Conservation (phyloP, 2,113 vertebrate species). For the Ailurus styani region DNA sequence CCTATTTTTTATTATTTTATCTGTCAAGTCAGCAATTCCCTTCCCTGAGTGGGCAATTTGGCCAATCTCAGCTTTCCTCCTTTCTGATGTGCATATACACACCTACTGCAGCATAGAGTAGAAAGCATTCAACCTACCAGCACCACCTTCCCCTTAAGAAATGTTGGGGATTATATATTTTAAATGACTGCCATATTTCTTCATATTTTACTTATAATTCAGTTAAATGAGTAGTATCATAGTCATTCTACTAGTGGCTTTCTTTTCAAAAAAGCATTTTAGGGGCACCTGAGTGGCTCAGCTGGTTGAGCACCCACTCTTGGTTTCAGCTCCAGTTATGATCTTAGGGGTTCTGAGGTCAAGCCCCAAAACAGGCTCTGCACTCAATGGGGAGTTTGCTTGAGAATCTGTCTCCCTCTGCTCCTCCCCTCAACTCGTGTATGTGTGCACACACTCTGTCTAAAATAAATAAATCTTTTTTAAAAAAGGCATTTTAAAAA, state of each 20-base stretch:
- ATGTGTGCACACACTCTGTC: neutral
- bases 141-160: neutral
- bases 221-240: neutral
- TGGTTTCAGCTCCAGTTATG: neutral
- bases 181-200: neutral
- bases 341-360: neutral
- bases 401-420: neutral
- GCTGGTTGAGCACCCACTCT: neutral
- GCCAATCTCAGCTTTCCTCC: neutral
- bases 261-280: neutral
- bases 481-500: neutral
- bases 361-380: neutral
- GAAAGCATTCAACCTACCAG: neutral
- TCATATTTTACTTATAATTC: neutral
- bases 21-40: neutral
- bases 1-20: neutral
- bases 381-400: neutral
- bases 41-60: neutral
- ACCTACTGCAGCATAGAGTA: neutral
- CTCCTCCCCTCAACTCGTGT: neutral
- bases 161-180: neutral
- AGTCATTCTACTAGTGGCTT: neutral
- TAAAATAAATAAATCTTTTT: neutral
- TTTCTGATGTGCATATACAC: neutral
- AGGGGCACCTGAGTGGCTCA: neutral